Conservation (phyloP, 2,888 invertebrate genomes). For the Trypoxylon attenuatum region DNA sequence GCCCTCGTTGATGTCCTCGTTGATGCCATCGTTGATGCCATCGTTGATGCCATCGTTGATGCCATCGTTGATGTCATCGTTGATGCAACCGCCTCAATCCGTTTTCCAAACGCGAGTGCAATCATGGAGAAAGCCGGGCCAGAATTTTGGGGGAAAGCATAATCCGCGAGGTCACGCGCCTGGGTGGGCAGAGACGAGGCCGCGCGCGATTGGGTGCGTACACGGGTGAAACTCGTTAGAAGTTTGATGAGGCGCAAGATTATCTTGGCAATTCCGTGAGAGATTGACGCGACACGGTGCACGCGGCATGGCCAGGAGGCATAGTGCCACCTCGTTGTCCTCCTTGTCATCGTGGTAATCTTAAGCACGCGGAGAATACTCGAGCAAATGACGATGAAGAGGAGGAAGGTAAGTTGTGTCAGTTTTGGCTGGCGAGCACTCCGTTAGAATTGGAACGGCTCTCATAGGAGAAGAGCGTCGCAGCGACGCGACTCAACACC, state of each 20-base stretch:
- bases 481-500: background rate
- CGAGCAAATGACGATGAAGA: slow-evolving; percentile 1
- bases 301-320: background rate
- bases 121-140: too few relatives aligned
- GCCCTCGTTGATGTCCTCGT: too few relatives aligned
- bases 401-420: too few relatives aligned
- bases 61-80: too few relatives aligned
- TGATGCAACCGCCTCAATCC: too few relatives aligned
- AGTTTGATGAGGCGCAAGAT: slow-evolving; percentile 28
- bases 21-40: too few relatives aligned
- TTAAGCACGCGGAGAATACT: slow-evolving; percentile 7
- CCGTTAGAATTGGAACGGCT: too few relatives aligned
- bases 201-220: slow-evolving; percentile 1
- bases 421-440: background rate
- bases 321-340: too few relatives aligned
- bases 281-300: slow-evolving; percentile 4
- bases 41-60: too few relatives aligned
- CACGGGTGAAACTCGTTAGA: slow-evolving; percentile 12
- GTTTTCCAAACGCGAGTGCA: too few relatives aligned
- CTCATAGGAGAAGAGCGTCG: too few relatives aligned
- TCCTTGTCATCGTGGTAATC: background rate
- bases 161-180: background rate
- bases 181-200: slow-evolving; percentile 12
- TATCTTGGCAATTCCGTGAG: slow-evolving; percentile 29
- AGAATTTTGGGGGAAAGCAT: too few relatives aligned